Evolutionary conservation across 2,797 vertebrate genomes (phyloP), one percentile per base, ranked within the genome.

Genomic region (Pteropus rufus): DNA sequence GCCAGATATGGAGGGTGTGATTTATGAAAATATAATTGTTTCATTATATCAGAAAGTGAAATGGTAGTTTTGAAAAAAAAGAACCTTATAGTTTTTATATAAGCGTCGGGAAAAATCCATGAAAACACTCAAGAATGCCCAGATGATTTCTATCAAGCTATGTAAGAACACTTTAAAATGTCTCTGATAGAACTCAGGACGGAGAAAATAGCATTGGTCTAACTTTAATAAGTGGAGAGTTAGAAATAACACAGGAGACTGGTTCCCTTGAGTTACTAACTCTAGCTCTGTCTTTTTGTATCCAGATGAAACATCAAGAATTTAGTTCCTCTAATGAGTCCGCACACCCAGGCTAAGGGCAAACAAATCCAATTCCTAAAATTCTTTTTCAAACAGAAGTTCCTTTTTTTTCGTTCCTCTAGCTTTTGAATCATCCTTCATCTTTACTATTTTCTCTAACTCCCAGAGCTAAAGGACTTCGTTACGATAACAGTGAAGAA

Each of bases 221-320:
- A 34, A 58, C 94, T 79, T 96, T 86, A 92, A 84, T 93, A 92
- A 95, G 73, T 54, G 76, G 69, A 93, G 69, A 95, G 58, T 88
- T 77, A 87, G 46, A 95, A 97, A 95, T 62, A 83, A 82, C 54
- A 62, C 29, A 64, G 72, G 56, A 83, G 62, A 46, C n/a, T 3
- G 52, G 44, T 19, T 93, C 81, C 84, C 87, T 82, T 0, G 14
- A 76, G 46, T 64, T 91, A 62, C 70, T 29, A n/a, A 4, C 85
- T 82, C 36, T 10, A 60, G 77, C 44, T 49, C 49, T 70, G 67
- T 64, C 84, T 95, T 46, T 91, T 84, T 85, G n/a, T 73, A 79
- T 76, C 67, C 73, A 86, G 92, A 86, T 79, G 81, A 93, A 93
- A 93, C 76, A 73, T 39, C 54, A 54, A 80, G 88, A 70, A 87